phyloP scores from a whole-genome alignment of 2,113 vertebrate genomes.

The Cromileptes altivelis region DNA sequence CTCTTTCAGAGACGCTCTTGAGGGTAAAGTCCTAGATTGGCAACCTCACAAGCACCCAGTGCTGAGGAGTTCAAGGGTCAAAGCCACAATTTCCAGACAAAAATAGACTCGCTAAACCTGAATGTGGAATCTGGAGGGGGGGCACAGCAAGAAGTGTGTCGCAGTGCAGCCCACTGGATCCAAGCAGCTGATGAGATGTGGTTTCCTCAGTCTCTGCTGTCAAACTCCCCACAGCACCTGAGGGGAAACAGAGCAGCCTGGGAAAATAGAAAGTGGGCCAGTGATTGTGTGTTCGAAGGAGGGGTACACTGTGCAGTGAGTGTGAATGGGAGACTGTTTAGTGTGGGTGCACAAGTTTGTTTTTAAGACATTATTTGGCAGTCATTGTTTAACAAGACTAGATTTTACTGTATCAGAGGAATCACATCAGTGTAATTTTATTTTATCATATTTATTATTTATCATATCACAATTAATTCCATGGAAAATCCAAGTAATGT shows the following conservation, averaged over 20 bases:
- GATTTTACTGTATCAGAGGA: not conserved
- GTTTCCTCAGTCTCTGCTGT: slow-evolving; percentile 66
- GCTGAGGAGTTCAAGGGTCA: slow-evolving; percentile 46
- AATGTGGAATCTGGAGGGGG: slow-evolving; percentile 32
- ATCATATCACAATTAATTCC: not conserved
- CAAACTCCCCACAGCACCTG: slow-evolving; percentile 61
- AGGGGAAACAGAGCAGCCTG: slow-evolving; percentile 74
- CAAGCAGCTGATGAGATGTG: slow-evolving; percentile 71
- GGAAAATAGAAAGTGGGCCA: slow-evolving; percentile 58
- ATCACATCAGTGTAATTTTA: not conserved
- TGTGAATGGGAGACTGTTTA: slow-evolving; percentile 21
- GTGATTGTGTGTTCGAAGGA: slow-evolving; percentile 33
- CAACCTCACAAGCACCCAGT: slow-evolving; percentile 12
- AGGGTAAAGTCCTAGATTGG: slow-evolving; percentile 23
- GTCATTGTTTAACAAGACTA: not conserved
- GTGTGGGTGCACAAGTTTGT: not conserved
- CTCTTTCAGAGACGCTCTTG: not conserved
- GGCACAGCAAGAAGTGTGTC: slow-evolving; percentile 4
- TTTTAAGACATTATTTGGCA: slow-evolving; percentile 5
- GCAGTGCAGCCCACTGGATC: slow-evolving; percentile 23
- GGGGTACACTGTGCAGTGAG: not conserved
- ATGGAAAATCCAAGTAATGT: not conserved
- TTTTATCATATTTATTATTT: not conserved
- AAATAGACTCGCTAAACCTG: slow-evolving; percentile 40
- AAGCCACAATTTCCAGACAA: slow-evolving; percentile 49